phyloP scores from a whole-genome alignment of 1,140 invertebrate species.

The Dendroctonus valens region DNA sequence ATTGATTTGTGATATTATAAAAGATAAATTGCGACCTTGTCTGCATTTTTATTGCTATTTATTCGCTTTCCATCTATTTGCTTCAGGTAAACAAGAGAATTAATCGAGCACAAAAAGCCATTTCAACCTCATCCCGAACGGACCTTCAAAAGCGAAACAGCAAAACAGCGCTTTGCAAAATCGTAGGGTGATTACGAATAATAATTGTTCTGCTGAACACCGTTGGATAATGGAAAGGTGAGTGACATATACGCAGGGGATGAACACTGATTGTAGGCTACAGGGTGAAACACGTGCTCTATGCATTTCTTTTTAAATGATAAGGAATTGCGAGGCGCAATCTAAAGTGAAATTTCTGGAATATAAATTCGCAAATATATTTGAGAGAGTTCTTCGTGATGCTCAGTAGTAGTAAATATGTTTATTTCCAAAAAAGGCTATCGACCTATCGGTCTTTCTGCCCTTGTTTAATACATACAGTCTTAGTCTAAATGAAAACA shows the following conservation, averaged over 20 bases:
- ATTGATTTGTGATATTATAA: too few species aligned
- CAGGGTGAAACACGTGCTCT: not conserved
- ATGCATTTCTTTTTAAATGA: not conserved
- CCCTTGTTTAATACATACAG: too few species aligned
- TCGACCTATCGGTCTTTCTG: too few species aligned
- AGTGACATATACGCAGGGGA: conserved; percentile 23
- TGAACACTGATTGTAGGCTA: conserved; percentile 8
- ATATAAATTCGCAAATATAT: too few species aligned
- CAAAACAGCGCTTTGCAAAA: conserved; percentile 22
- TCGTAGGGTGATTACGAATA: conserved; percentile 27
- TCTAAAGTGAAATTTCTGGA: too few species aligned
- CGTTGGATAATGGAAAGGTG: conserved; percentile 27
- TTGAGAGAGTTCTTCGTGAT: too few species aligned
- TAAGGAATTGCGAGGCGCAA: not conserved
- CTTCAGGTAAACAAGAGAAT: conserved; percentile 29
- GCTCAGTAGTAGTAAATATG: too few species aligned
- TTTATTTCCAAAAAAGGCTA: too few species aligned
- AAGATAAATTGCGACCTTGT: too few species aligned
- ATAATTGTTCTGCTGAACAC: conserved; percentile 25
- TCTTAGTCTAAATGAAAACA: too few species aligned
- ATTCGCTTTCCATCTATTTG: conserved; percentile 13
- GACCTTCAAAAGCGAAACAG: conserved; percentile 26
- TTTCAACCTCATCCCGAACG: conserved; percentile 7
- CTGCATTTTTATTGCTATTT: conserved; percentile 10
- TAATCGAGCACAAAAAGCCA: conserved; percentile 26